Percentiles rank a stretch among this genome's conserved stretches.
phyloP scores from a whole-genome alignment of 2,113 vertebrate genomes.

The Xenopus laevis region DNA sequence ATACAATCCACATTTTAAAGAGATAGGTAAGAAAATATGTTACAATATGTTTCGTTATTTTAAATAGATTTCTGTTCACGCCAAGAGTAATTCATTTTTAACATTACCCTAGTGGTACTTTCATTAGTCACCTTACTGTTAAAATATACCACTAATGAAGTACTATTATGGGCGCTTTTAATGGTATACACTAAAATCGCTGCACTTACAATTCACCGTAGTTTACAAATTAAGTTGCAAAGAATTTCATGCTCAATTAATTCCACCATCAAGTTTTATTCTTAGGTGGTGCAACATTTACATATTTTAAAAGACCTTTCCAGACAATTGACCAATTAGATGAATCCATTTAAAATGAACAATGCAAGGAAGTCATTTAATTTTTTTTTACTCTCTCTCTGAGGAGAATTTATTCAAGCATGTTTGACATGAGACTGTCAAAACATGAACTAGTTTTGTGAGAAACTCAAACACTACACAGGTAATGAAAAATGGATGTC shows the following conservation, averaged over 20 bases:
- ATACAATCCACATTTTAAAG: too few species aligned
- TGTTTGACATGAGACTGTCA: constrained; percentile 23
- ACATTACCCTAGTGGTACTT: constrained; percentile 30
- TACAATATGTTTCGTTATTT: constrained; percentile 15
- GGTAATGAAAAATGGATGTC: not conserved
- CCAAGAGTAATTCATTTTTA: constrained; percentile 26
- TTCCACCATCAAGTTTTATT: constrained; percentile 28
- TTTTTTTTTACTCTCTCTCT: constrained; percentile 7
- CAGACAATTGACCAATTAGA: constrained; percentile 39
- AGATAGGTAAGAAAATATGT: not conserved
- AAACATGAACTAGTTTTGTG: constrained; percentile 6
- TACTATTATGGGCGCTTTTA: constrained; percentile 18
- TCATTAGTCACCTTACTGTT: constrained; percentile 28
- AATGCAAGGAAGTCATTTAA: constrained; percentile 5
- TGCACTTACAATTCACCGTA: constrained; percentile 31
- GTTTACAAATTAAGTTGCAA: constrained; percentile 42
- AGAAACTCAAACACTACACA: not conserved
- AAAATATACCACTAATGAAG: constrained; percentile 39
- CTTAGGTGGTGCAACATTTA: constrained; percentile 30
- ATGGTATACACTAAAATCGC: constrained; percentile 14
- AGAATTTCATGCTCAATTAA: constrained; percentile 40
- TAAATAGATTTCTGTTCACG: not conserved
- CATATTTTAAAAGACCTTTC: constrained; percentile 40
- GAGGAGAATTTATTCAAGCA: constrained; percentile 1
- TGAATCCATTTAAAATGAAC: constrained; percentile 16